phyloP scores from a whole-genome alignment of 1,140 invertebrate species.

The Euura lappo region DNA sequence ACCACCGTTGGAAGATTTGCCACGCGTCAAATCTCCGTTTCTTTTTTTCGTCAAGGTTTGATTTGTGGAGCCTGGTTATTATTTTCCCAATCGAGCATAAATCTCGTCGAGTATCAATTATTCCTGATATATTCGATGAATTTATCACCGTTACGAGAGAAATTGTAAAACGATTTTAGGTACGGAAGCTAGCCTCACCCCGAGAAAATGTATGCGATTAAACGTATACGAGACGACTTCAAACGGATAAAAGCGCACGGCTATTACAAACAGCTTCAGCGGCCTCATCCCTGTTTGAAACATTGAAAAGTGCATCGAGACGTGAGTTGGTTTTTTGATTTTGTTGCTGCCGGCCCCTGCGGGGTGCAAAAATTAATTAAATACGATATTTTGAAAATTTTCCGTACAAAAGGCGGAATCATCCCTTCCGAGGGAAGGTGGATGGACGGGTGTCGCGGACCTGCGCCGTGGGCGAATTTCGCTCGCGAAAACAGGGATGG shows the following conservation, averaged over 20 bases:
- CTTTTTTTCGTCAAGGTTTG: background rate
- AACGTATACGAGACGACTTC: background rate
- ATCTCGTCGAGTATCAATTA: too few relatives aligned
- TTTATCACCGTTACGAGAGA: too few relatives aligned
- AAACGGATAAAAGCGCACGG: background rate
- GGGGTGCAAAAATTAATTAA: too few relatives aligned
- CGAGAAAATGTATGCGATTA: background rate
- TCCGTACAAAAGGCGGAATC: too few relatives aligned
- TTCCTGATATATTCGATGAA: too few relatives aligned
- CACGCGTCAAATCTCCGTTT: background rate
- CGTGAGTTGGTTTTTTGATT: too few relatives aligned
- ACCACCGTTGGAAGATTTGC: background rate
- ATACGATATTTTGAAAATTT: too few relatives aligned
- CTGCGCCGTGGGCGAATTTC: conserved; percentile 9
- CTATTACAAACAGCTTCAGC: background rate
- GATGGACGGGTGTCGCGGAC: background rate
- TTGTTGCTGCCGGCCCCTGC: too few relatives aligned
- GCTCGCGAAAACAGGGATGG: conserved; percentile 6
- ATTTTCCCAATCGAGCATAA: too few relatives aligned
- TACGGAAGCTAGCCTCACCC: background rate
- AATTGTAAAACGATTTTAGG: too few relatives aligned
- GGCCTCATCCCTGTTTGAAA: too few relatives aligned
- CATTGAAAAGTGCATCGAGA: too few relatives aligned
- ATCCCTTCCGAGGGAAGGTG: background rate
- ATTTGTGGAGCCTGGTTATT: background rate